Evolutionary conservation across 2,888 invertebrate species (phyloP).

Genomic region (Calephelis perditalis): DNA sequence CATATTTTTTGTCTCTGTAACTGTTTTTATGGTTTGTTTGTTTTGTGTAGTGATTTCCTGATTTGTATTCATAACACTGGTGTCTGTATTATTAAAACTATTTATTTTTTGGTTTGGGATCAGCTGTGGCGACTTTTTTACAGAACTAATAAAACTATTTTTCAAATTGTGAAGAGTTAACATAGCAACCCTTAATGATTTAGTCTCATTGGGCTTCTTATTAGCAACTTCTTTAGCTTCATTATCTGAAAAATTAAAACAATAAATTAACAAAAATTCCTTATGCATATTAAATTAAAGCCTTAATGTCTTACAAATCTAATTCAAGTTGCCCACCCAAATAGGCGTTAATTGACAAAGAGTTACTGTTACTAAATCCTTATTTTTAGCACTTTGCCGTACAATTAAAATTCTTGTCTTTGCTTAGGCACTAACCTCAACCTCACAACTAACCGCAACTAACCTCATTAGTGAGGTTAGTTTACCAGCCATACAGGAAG

Average conservation of each 20-base stretch:
- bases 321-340: too few relatives aligned
- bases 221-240: not conserved
- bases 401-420: too few relatives aligned
- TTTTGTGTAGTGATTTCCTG: not conserved
- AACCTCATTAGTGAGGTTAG: too few relatives aligned
- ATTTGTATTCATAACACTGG: not conserved
- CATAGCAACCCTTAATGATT: conserved; percentile 1
- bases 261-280: too few relatives aligned
- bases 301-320: too few relatives aligned
- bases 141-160: conserved; percentile 7
- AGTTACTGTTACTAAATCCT: too few relatives aligned
- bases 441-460: too few relatives aligned
- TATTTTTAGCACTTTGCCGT: too few relatives aligned
- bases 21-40: not conserved
- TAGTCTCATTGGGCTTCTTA: not conserved
- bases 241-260: not conserved
- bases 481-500: too few relatives aligned
- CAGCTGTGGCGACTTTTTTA: not conserved
- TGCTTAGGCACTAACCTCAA: too few relatives aligned
- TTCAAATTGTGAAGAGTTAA: conserved; percentile 4
- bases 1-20: not conserved
- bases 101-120: not conserved
- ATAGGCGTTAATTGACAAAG: too few relatives aligned
- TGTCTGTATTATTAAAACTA: not conserved
- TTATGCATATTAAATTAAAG: too few relatives aligned